Evolutionary conservation across 2,797 vertebrate species (phyloP).

Genomic region (Steatocranus sp.): DNA sequence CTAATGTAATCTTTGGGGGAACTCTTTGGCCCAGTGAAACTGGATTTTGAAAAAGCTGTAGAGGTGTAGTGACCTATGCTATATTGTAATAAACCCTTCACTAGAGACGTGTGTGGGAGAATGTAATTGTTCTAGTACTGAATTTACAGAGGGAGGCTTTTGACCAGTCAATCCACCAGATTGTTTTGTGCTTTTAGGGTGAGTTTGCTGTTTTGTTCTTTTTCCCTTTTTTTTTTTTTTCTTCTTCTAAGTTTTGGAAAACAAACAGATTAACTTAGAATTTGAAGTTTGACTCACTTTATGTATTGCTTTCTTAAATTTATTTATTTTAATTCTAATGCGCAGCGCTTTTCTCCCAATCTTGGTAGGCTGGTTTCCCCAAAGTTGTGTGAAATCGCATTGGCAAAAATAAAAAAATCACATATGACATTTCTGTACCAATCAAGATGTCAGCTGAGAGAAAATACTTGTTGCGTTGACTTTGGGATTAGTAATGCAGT

Average conservation of each 20-base stretch:
- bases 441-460: slow-evolving; percentile 70
- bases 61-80: slow-evolving; percentile 70
- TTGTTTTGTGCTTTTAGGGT: slow-evolving; percentile 72
- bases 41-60: slow-evolving; percentile 68
- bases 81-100: slow-evolving; percentile 70
- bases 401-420: slow-evolving; percentile 64
- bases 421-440: slow-evolving; percentile 71
- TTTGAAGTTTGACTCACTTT: slow-evolving; percentile 76
- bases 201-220: slow-evolving; percentile 58
- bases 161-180: slow-evolving; percentile 58
- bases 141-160: slow-evolving; percentile 55
- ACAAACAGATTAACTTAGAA: slow-evolving; percentile 68
- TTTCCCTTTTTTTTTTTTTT: background rate
- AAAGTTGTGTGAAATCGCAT: slow-evolving; percentile 79
- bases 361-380: slow-evolving; percentile 77
- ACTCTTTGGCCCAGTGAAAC: slow-evolving; percentile 59
- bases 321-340: slow-evolving; percentile 79
- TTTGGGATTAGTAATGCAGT: slow-evolving; percentile 76
- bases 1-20: slow-evolving; percentile 57
- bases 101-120: slow-evolving; percentile 72
- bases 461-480: slow-evolving; percentile 76
- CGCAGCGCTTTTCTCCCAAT: slow-evolving; percentile 72
- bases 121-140: slow-evolving; percentile 70
- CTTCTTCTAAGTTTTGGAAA: slow-evolving; percentile 4
- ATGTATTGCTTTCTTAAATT: slow-evolving; percentile 76